Percentiles rank a stretch among this genome's conserved stretches.
These are phyloP conservation scores for Anarhynchus alexandrinus DNA, from an alignment of 2,113 vertebrate genomes.

Conservation along the genomic window DNA sequence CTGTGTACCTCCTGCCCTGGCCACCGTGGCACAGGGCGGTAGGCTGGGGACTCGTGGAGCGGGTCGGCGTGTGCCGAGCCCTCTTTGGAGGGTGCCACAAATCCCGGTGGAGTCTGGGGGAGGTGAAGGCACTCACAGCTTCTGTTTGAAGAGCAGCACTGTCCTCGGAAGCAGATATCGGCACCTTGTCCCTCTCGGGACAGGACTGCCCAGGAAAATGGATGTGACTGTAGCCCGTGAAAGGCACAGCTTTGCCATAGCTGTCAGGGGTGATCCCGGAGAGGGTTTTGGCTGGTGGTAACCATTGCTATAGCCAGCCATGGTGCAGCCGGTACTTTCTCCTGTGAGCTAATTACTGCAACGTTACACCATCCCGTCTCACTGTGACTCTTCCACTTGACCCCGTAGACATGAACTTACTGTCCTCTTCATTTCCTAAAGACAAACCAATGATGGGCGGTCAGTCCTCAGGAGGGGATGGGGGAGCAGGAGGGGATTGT, in stretches of 20 bases:
- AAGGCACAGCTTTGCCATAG: neutral
- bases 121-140: neutral
- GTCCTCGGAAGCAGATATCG: accelerated
- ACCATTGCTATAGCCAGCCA: accelerated
- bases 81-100: neutral
- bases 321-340: neutral
- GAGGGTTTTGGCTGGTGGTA: neutral
- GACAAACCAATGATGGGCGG: neutral
- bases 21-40: neutral
- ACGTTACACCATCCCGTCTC: neutral
- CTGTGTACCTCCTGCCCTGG: neutral
- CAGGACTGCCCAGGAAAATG: neutral
- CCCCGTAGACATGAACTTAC: accelerated
- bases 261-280: neutral
- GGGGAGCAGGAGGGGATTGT: neutral
- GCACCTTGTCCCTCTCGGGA: neutral
- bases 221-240: neutral
- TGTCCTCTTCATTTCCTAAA: neutral
- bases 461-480: neutral
- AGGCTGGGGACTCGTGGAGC: neutral
- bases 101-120: neutral
- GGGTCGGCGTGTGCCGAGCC: neutral
- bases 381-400: neutral
- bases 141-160: neutral
- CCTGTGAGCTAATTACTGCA: neutral